These are phyloP conservation scores for Drosophila mimica DNA, from an alignment of 2,888 invertebrate genomes.

Conservation along the genomic window DNA sequence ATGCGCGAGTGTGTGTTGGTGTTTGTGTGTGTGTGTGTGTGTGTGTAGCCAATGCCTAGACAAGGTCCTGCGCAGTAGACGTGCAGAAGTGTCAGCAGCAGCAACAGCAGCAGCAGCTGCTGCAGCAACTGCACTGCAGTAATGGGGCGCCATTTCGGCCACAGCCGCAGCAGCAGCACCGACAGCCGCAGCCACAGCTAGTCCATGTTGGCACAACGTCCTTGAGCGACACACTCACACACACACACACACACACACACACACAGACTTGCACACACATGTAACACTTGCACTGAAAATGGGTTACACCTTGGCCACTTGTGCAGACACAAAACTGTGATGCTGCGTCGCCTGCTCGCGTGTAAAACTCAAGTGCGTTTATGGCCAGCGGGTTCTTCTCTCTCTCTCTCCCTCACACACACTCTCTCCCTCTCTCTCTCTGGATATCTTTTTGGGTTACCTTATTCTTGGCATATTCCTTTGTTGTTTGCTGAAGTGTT, in stretches of 20 bases:
- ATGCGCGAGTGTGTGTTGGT: constrained; percentile 44
- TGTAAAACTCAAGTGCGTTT: constrained; percentile 73
- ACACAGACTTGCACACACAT: constrained; percentile 8
- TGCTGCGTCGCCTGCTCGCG: constrained; percentile 21
- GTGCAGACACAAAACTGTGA: constrained; percentile 32
- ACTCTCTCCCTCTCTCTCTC: constrained; percentile 13
- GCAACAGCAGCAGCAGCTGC: constrained; percentile 45
- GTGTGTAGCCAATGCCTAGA: constrained; percentile 42
- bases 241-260: constrained; percentile 6
- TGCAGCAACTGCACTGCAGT: constrained; percentile 59
- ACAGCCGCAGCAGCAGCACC: constrained; percentile 21
- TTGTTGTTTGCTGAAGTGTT: constrained; percentile 64
- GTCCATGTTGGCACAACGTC: constrained; percentile 54
- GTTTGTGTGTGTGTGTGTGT: constrained; percentile 17
- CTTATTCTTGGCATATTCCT: constrained; percentile 71
- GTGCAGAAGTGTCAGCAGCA: constrained; percentile 44
- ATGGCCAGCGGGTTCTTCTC: constrained; percentile 54
- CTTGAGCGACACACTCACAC: constrained; percentile 58
- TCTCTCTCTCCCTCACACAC: constrained; percentile 4
- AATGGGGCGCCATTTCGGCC: constrained; percentile 61
- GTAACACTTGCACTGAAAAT: constrained; percentile 51
- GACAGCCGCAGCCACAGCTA: constrained; percentile 44
- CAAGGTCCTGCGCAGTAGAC: constrained; percentile 75
- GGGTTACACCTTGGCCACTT: constrained; percentile 56
- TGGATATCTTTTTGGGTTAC: constrained; percentile 69